Evolutionary conservation across 2,888 invertebrate genomes (phyloP).

Genomic region (Endotricha flammealis): DNA sequence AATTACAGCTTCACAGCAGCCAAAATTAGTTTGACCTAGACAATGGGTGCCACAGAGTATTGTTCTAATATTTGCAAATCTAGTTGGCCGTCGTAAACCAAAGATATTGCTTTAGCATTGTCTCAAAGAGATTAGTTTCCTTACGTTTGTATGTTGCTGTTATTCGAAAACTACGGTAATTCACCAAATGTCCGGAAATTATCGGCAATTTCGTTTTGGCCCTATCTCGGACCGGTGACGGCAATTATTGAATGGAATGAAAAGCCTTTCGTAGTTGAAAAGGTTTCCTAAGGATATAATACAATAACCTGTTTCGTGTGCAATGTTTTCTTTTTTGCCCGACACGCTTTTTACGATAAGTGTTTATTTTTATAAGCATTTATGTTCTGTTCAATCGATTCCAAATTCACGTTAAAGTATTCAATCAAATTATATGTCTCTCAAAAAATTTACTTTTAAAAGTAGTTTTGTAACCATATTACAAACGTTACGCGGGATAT

Average conservation of each 20-base stretch:
- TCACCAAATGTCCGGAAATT: conserved; percentile 5
- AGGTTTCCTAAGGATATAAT: conserved; percentile 3
- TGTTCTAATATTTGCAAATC: conserved; percentile 71
- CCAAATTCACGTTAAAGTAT: neutral
- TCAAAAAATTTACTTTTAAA: neutral
- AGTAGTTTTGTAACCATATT: no score
- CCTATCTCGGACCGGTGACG: neutral
- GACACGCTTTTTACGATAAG: no score
- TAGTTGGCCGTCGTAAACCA: conserved; percentile 64
- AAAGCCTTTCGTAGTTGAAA: neutral
- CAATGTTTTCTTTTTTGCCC: no score
- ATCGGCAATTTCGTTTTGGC: conserved; percentile 1
- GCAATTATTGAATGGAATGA: conserved; percentile 1
- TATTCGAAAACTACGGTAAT: conserved; percentile 28
- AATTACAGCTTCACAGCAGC: conserved; percentile 55
- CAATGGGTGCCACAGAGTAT: conserved; percentile 53
- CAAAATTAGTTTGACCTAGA: conserved; percentile 73
- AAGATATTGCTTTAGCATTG: conserved; percentile 68
- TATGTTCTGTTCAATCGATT: no score
- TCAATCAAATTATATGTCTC: neutral
- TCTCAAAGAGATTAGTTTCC: conserved; percentile 71
- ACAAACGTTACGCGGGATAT: no score
- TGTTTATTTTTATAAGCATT: no score
- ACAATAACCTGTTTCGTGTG: conserved; percentile 3
- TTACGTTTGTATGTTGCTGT: conserved; percentile 47